Evolutionary conservation across 1,140 invertebrate species (phyloP).

Genomic region (Protaetia brevitarsis): DNA sequence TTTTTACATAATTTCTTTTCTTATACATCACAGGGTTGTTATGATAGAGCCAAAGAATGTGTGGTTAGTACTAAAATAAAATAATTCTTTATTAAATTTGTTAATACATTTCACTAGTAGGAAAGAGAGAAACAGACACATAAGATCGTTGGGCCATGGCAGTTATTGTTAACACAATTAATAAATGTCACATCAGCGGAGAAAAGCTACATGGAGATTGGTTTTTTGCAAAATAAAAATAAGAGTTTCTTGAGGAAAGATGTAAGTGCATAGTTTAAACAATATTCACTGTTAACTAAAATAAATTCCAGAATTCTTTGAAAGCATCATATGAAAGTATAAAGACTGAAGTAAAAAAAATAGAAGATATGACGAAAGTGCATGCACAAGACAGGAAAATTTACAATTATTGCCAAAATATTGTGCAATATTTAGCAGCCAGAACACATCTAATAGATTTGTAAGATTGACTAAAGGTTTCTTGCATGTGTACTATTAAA

Average conservation of each 20-base stretch:
- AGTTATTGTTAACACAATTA: constrained; percentile 55
- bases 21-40: constrained; percentile 60
- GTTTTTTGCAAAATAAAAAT: constrained; percentile 64
- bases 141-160: constrained; percentile 55
- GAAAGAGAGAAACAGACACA: constrained; percentile 63
- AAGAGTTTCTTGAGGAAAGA: constrained; percentile 68
- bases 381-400: constrained; percentile 49
- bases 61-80: constrained; percentile 49
- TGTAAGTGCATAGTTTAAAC: constrained; percentile 49
- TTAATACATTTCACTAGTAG: constrained; percentile 47
- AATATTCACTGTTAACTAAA: too few species aligned
- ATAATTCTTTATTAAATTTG: constrained; percentile 8
- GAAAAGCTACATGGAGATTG: constrained; percentile 64
- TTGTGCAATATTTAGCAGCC: constrained; percentile 61
- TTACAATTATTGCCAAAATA: constrained; percentile 60
- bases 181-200: constrained; percentile 62
- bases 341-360: constrained; percentile 54
- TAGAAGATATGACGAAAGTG: constrained; percentile 56
- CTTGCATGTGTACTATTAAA: not conserved
- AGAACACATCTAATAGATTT: constrained; percentile 60
- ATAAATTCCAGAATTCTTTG: constrained; percentile 58
- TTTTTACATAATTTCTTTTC: constrained; percentile 63
- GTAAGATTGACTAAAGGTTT: too few species aligned
- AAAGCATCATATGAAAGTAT: constrained; percentile 58
- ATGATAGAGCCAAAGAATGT: constrained; percentile 66